Conservation (phyloP, 2,797 vertebrate species). For the Ambastaia sidthimunki region DNA sequence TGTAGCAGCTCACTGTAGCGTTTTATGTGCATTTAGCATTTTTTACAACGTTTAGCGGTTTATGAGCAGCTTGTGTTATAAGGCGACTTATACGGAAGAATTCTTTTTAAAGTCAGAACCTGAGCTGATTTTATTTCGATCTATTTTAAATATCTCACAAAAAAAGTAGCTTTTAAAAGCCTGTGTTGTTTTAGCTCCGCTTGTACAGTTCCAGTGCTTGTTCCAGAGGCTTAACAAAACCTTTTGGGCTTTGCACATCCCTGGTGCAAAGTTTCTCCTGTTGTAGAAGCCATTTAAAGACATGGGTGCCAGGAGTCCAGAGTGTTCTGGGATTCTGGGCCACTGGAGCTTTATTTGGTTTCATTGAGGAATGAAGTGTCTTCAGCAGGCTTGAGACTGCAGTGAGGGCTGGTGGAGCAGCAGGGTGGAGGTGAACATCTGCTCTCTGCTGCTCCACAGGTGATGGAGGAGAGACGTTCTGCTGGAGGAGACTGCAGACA, state of each 20-base stretch:
- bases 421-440: constrained; percentile 25
- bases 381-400: constrained; percentile 10
- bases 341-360: constrained; percentile 2
- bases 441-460: constrained; percentile 6
- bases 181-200: neutral
- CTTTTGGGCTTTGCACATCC: constrained; percentile 17
- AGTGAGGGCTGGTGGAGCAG: constrained; percentile 3
- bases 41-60: no score
- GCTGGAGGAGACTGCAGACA: neutral
- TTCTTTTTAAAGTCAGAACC: constrained; percentile 48
- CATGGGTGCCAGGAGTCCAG: neutral
- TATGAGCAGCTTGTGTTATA: constrained; percentile 60
- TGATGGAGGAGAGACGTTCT: neutral
- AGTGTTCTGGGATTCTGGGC: constrained; percentile 17
- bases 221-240: constrained; percentile 27
- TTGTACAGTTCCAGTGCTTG: neutral
- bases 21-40: no score
- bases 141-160: neutral
- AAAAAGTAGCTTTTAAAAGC: neutral
- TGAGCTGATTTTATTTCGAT: constrained; percentile 20
- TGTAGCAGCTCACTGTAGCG: neutral
- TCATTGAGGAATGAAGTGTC: constrained; percentile 34
- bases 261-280: constrained; percentile 35
- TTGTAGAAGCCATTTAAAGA: constrained; percentile 18
- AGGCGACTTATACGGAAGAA: constrained; percentile 56